These are phyloP conservation scores for Cairina moschata DNA, from an alignment of 2,113 vertebrate species.

Conservation along the genomic window DNA sequence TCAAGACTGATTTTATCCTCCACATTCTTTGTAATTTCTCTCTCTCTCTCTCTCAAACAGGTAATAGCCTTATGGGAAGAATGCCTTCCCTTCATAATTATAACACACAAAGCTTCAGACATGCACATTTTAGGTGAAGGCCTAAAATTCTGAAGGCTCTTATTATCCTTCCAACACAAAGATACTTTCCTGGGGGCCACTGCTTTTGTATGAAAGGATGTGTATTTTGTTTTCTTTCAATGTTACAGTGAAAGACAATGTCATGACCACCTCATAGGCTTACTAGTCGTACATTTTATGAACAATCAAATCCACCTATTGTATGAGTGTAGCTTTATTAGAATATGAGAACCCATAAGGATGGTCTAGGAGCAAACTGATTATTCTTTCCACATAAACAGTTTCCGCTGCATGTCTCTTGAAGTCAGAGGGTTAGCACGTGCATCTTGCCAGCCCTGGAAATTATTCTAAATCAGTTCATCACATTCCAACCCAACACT, in stretches of 20 bases:
- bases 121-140: not conserved
- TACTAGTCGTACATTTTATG: not conserved
- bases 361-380: not conserved
- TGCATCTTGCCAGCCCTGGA: constrained; percentile 14
- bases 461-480: constrained; percentile 42
- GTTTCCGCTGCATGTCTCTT: not conserved
- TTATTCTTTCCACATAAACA: not conserved
- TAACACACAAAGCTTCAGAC: constrained; percentile 12
- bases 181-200: not conserved
- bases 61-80: constrained; percentile 15
- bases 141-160: constrained; percentile 15
- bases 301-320: constrained; percentile 1
- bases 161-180: constrained; percentile 10
- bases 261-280: not conserved
- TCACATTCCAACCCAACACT: not conserved
- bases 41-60: constrained; percentile 10
- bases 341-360: not conserved
- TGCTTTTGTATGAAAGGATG: not conserved
- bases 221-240: not conserved
- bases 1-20: constrained; percentile 35
- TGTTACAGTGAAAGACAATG: not conserved
- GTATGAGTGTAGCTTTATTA: not conserved
- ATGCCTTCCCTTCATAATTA: constrained; percentile 32
- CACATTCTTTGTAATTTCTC: constrained; percentile 21
- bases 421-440: not conserved